These are phyloP conservation scores for Oryzias melastigma DNA, from an alignment of 2,113 vertebrate genomes.

Conservation along the genomic window DNA sequence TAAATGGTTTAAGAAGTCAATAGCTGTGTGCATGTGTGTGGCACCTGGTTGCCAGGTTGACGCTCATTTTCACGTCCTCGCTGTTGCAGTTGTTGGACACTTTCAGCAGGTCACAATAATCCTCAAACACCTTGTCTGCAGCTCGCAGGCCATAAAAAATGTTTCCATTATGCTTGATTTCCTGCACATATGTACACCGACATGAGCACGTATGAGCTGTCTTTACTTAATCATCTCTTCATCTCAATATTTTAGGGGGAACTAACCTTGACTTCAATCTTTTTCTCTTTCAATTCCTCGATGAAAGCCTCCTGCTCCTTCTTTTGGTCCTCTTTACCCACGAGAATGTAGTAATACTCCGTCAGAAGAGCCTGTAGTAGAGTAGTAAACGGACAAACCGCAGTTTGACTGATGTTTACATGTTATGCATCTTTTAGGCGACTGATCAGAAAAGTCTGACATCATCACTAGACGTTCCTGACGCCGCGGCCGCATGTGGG, in stretches of 20 bases:
- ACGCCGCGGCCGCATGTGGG: too few species aligned
- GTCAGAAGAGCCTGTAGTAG: constrained; percentile 23
- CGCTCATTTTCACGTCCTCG: neutral
- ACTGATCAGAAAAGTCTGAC: too few species aligned
- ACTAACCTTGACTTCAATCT: constrained; percentile 81
- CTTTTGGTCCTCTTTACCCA: constrained; percentile 59
- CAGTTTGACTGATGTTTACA: too few species aligned
- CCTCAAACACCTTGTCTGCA: constrained; percentile 68
- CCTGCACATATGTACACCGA: constrained; percentile 58
- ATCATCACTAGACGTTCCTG: too few species aligned
- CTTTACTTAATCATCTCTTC: neutral
- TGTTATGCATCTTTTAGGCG: too few species aligned
- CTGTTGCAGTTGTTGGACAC: constrained; percentile 74
- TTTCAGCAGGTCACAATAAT: constrained; percentile 80
- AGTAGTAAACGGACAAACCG: too few species aligned
- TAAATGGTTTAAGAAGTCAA: too few species aligned
- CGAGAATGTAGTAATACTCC: constrained; percentile 84
- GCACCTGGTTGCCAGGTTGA: constrained; percentile 76
- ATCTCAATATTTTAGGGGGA: neutral
- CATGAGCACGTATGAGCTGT: neutral
- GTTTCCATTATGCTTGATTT: constrained; percentile 48
- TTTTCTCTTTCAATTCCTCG: constrained; percentile 71
- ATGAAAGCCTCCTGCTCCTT: constrained; percentile 72
- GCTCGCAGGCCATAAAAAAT: constrained; percentile 83
- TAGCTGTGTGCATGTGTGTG: neutral